Base-by-base conservation (phyloP, 2,888 invertebrate species). In the Elmis aenea region DNA sequence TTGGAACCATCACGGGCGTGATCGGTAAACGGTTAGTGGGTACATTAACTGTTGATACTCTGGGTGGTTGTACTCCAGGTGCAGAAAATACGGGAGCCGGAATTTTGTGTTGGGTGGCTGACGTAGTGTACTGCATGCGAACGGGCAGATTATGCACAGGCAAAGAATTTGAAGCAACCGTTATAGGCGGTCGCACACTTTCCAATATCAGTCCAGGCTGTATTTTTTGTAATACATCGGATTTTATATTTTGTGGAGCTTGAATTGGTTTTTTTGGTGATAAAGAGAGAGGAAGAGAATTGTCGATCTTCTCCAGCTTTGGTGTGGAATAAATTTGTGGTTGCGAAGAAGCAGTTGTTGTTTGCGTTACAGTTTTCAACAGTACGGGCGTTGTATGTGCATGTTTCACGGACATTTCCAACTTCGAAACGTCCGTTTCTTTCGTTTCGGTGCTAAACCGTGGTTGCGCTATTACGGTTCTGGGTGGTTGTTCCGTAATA, bases 21-120 rank as follows among this genome's bases (percentile, higher is more conserved):
- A 76, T 73, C 14, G 79, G 76, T 38, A 79, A 61, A 26, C 79
- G 62, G 52, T 72, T 77, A 38, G 74, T 70, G 54, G 73, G 71
- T 35, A 72, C 57, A 32, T 35, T 48, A 6, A 47, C 41, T 3
- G 49, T 46, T 9, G 45, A 34, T 20, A 40, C 16, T 25, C 51
- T 54, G 8, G 57, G 28, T 20, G 42, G 13, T 4, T 23, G 14
- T 9, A 33, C 8, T 3, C 21, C 21, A 3, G 38, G 5, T 9
- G 21, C 21, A 9, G 53, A 47, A 5, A 45, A 23, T 9, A 51
- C 20, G 3, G 38, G 26, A n/a, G 40, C 33, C 11, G 48, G 26
- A 11, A 38, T 24, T 9, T 13, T 26, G 16, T 44, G 26, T 10
- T 38, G 45, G n/a, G 43, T 33, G 3, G 24, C 4, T 13, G 42